These are phyloP conservation scores for Halichoerus grypus DNA, from an alignment of 2,113 vertebrate genomes.

Conservation along the genomic window DNA sequence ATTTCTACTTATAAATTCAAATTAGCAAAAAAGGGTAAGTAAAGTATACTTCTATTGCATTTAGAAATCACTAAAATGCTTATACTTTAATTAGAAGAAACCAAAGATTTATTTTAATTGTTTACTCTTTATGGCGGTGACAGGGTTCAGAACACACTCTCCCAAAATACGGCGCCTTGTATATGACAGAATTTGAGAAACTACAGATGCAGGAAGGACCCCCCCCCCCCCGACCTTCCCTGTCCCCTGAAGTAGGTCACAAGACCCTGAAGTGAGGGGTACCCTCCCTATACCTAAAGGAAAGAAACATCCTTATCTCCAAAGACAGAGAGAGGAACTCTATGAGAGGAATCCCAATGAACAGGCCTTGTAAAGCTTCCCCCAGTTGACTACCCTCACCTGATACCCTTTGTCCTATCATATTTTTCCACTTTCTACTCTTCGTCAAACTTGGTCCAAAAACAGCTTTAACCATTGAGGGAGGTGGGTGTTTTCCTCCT, in stretches of 20 bases:
- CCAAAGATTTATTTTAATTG: neutral
- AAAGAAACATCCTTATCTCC: neutral
- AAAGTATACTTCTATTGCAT: slow-evolving; percentile 6
- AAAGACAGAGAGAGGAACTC: neutral
- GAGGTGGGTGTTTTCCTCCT: neutral
- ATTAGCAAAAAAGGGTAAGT: neutral
- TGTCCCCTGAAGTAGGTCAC: neutral
- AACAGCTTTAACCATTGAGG: neutral
- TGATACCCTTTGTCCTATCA: neutral
- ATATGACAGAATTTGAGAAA: neutral
- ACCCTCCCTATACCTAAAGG: neutral
- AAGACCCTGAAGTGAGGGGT: neutral
- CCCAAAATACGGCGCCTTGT: neutral
- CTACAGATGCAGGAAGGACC: neutral
- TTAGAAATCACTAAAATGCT: slow-evolving; percentile 45
- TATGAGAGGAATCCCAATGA: neutral
- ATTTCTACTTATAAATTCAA: slow-evolving; percentile 30
- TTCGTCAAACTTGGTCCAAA: neutral
- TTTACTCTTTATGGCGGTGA: slow-evolving; percentile 18
- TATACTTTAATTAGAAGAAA: slow-evolving; percentile 39
- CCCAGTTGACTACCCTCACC: neutral
- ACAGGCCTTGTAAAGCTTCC: no score
- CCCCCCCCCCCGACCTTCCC: neutral
- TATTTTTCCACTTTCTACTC: neutral
- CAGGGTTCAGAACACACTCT: neutral